Base-by-base conservation (phyloP, 30 jellyfish, hydroid and myxozoan species). In the Chrysaora quinquecirrha region DNA sequence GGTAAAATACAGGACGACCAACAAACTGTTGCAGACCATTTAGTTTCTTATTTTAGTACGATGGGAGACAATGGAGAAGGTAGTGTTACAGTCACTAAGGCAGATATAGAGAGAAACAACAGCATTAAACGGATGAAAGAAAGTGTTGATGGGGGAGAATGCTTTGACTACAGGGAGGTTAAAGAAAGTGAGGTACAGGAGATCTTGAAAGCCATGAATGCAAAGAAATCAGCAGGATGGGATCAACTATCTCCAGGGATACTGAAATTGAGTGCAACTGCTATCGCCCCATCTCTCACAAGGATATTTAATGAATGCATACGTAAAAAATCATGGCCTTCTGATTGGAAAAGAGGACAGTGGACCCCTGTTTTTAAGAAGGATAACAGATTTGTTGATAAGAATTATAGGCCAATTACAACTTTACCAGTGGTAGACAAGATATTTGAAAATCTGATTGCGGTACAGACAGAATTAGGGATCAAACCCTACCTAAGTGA, bases 401-500 rank as follows among this genome's bases (percentile, higher is more conserved):
- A 38, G 54, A 38, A 38, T 14, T 38, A 38, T 14, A 38, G 54
- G 54, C 54, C 54, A 38, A 38, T n/a, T 3, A 38, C 54, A 58
- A 58, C 54, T 3, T 14, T 38, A 14, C 54, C 54, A 38, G 33
- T 27, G 19, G 33, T 58, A 3, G 33, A 58, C 20, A 58, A 58
- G 33, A 20, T 58, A 3, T 58, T 58, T 58, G 71, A 58, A 19
- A 21, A 27, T 3, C 30, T 21, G 16, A 21, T 58, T 19, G 71
- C 32, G 7, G 71, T 4, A 3, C 71, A 58, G 20, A 58, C 71
- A 19, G 33, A n/a, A 27, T 4, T 3, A 11, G 32, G 33, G 11
- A 58, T 58, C 32, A 6, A 75, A 75, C 34, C 20, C 2, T 0
- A 75, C 3, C 22, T 75, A 75, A 75, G 87, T 75, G 67, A 30